A percentile compares a stretch with the other conserved stretches of the same genome.
Conservation (phyloP, 2,888 invertebrate genomes). For the Caenorhabditis sp. region DNA sequence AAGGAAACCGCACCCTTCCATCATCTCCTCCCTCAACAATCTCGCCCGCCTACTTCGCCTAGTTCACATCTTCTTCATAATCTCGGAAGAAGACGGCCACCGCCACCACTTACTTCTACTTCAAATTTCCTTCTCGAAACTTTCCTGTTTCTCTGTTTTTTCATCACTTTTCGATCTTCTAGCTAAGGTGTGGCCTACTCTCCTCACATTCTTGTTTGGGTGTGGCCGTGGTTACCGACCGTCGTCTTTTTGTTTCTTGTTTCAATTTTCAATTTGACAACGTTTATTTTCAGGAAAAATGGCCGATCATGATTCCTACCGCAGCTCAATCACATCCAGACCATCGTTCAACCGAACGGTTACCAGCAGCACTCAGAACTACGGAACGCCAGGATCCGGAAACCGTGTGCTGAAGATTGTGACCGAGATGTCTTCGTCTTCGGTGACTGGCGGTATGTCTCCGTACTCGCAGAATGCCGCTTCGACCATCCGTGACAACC, state of each 20-base stretch:
- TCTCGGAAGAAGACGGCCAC: conserved; percentile 2
- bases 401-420: conserved; percentile 78
- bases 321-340: conserved; percentile 70
- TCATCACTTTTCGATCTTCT: too few species aligned
- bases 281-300: conserved; percentile 25
- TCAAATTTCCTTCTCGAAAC: conserved; percentile 7
- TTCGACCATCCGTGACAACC: conserved; percentile 79
- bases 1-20: conserved; percentile 46
- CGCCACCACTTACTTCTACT: neutral
- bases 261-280: neutral
- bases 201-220: conserved; percentile 11
- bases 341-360: conserved; percentile 69
- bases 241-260: neutral
- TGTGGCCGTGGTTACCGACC: conserved; percentile 7
- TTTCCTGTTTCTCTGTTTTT: conserved; percentile 10
- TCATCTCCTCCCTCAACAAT: conserved; percentile 25
- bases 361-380: conserved; percentile 60
- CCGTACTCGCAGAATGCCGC: conserved; percentile 78
- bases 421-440: conserved; percentile 73
- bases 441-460: conserved; percentile 58
- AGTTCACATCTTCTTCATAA: conserved; percentile 29
- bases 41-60: conserved; percentile 22
- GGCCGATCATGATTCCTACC: conserved; percentile 65
- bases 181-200: conserved; percentile 30
- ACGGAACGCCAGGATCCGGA: conserved; percentile 58